Evolutionary conservation across 2,113 vertebrate genomes (phyloP).

Genomic region (Myiozetetes cayanensis): DNA sequence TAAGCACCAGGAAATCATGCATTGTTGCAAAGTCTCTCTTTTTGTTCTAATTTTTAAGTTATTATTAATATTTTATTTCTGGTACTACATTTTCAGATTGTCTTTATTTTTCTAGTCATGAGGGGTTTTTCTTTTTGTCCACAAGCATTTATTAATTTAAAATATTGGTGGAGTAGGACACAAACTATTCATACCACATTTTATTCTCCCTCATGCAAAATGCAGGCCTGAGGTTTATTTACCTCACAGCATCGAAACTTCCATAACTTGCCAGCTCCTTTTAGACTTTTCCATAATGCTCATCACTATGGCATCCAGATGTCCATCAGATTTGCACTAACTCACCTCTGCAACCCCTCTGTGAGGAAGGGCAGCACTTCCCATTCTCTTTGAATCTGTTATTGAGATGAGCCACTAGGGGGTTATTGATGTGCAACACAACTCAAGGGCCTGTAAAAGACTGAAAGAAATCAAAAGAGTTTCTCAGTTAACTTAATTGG

Average conservation of each 20-base stretch:
- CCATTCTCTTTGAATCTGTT: not conserved
- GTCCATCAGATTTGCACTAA: not conserved
- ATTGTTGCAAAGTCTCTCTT: not conserved
- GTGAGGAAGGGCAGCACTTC: not conserved
- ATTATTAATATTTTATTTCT: not conserved
- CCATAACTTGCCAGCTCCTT: not conserved
- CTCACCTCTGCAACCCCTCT: not conserved
- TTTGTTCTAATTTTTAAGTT: not conserved
- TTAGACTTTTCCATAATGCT: not conserved
- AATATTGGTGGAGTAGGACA: not conserved
- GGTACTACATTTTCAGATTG: not conserved
- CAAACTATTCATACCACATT: not conserved
- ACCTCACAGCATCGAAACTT: not conserved
- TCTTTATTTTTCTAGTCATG: not conserved
- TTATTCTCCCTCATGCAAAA: not conserved
- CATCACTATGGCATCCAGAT: not conserved
- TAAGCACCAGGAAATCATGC: fast-evolving
- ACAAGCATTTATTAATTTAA: not conserved
- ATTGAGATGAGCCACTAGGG: not conserved
- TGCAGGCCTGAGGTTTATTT: not conserved
- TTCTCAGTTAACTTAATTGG: not conserved
- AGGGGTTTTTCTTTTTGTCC: not conserved
- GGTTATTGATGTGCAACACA: not conserved
- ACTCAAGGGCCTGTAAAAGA: not conserved
- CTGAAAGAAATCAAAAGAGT: not conserved